Base-by-base conservation (phyloP, 2,113 vertebrate genomes). In the Petrocephalus microphthalmus region DNA sequence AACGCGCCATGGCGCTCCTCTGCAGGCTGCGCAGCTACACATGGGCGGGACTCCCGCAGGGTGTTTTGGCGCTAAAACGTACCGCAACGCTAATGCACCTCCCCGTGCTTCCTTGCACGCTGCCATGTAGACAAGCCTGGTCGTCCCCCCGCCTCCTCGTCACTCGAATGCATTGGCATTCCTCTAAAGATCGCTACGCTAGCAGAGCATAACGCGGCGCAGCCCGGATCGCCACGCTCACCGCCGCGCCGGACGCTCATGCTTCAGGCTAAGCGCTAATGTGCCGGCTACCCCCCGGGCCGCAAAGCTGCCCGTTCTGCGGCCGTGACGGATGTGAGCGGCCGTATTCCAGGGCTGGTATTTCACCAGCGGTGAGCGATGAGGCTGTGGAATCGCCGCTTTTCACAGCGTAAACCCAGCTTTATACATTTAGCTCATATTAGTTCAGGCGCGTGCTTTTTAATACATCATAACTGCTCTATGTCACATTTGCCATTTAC, bases 401-500 rank as follows among this genome's bases (percentile, higher is more conserved):
- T 86, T 91, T 90, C 56, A 45, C 57, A 85, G 74, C 7, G 57
- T 64, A 88, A 51, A 90, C 71, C 89, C 45, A 71, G 88, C 90
- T 85, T 87, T 82, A 88, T 90, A 86, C 89, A 92, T 90, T 93
- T 90, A 90, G 88, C 64, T 89, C 89, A 89, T 60, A 89, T 88
- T 89, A 88, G 85, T 78, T 85, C 29, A 52, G 47, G 88, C 87
- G 22, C 91, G 90, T 88, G 89, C 74, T 88, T 52, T 85, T 85
- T 83, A 82, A 92, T 92, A 91, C 89, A 90, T 94, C 91, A 93
- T 88, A 93, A 92, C 90, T 90, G 90, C 89, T 89, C 85, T 47
- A 84, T 92, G 91, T 91, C 91, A 92, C 53, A 64, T 85, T 90
- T 94, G 92, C 93, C 92, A 92, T 93, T 94, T 91, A 89, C 88